Evolutionary conservation across 2,888 invertebrate genomes (phyloP).

Genomic region (Panorpa germanica): DNA sequence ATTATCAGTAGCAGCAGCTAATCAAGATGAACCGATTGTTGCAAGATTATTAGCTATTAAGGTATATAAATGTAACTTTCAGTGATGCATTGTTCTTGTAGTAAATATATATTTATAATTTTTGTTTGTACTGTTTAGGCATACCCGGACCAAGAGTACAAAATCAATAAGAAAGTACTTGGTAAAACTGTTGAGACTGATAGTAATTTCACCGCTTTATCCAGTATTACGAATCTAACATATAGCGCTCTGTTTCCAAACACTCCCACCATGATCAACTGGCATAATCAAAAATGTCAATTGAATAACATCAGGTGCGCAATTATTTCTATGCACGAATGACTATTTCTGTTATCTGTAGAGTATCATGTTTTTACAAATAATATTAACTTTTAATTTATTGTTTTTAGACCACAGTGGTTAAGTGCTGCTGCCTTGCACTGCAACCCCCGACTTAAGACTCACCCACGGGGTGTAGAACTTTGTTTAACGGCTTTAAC

Average conservation of each 20-base stretch:
- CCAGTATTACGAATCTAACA: slow-evolving; percentile 43
- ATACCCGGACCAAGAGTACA: slow-evolving; percentile 79
- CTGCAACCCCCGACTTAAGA: slow-evolving; percentile 64
- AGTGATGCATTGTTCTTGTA: background rate
- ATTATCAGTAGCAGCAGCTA: slow-evolving; percentile 51
- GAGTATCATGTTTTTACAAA: slow-evolving; percentile 4
- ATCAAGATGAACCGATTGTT: slow-evolving; percentile 54
- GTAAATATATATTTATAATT: background rate
- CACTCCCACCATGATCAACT: slow-evolving; percentile 74
- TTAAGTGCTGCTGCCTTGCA: slow-evolving; percentile 64
- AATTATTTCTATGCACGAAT: background rate
- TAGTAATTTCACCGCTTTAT: slow-evolving; percentile 18
- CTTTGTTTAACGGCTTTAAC: slow-evolving; percentile 82
- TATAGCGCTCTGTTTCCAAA: slow-evolving; percentile 68
- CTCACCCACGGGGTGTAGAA: slow-evolving; percentile 42
- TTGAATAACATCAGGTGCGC: slow-evolving; percentile 43
- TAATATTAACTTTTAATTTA: slow-evolving; percentile 14
- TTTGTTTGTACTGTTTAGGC: slow-evolving; percentile 29
- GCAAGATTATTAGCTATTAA: slow-evolving; percentile 72
- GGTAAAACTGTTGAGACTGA: slow-evolving; percentile 27
- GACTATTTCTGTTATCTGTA: slow-evolving; percentile 3
- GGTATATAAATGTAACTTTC: slow-evolving; percentile 20
- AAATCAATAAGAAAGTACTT: slow-evolving; percentile 76
- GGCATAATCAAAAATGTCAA: slow-evolving; percentile 66
- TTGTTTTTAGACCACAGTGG: slow-evolving; percentile 47